Conservation (phyloP, 2,888 invertebrate genomes). For the Neoscelio sp. region DNA sequence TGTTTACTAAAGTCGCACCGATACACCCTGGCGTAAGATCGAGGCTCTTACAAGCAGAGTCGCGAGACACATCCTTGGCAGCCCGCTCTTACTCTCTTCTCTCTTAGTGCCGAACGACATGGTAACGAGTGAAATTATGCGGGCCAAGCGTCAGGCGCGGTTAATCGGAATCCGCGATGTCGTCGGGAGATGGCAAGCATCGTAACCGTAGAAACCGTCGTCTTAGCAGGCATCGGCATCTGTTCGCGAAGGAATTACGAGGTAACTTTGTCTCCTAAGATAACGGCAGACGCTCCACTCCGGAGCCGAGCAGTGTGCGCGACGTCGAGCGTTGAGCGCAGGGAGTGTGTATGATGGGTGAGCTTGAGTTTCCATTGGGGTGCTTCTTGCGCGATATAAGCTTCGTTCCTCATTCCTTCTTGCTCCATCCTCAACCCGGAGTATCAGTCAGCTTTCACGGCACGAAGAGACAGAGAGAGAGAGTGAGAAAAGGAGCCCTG, state of each 20-base stretch:
- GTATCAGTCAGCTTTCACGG: conserved; percentile 45
- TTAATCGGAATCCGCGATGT: conserved; percentile 71
- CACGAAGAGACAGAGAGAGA: too few species aligned
- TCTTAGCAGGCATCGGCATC: conserved; percentile 82
- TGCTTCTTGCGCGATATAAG: conserved; percentile 82
- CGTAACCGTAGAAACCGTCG: conserved; percentile 72
- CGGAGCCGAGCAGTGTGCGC: conserved; percentile 76
- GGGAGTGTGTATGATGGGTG: conserved; percentile 82
- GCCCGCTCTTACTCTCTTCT: conserved; percentile 2
- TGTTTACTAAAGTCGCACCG: conserved; percentile 18
- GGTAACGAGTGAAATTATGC: conserved; percentile 70
- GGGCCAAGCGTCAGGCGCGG: conserved; percentile 66
- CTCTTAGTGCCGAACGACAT: conserved; percentile 59
- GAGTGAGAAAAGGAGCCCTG: conserved; percentile 77
- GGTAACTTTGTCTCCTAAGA: conserved; percentile 82
- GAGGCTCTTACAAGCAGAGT: conserved; percentile 37
- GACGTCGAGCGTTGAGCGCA: conserved; percentile 71
- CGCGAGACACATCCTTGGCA: conserved; percentile 55
- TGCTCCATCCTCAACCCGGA: conserved; percentile 59
- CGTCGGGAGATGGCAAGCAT: conserved; percentile 68
- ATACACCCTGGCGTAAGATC: conserved; percentile 23
- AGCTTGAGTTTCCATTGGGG: conserved; percentile 82
- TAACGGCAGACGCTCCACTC: conserved; percentile 78
- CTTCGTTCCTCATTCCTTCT: conserved; percentile 69
- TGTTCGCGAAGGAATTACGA: conserved; percentile 83